Conservation (phyloP, 2,888 invertebrate genomes). For the Dendrolimus pini region DNA sequence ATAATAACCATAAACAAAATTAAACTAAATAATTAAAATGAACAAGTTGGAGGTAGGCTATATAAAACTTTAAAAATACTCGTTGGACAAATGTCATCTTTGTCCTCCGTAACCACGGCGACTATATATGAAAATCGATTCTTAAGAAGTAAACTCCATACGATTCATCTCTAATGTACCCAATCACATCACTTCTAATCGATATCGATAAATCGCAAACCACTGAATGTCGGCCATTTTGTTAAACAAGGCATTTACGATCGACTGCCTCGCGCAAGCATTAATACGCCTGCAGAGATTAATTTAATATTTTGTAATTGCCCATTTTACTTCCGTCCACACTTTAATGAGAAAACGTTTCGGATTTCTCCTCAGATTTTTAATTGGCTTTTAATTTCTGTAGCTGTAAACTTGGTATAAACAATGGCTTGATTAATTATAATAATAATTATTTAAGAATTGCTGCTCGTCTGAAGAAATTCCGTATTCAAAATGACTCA, state of each 20-base stretch:
- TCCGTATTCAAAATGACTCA: no score
- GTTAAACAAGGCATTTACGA: constrained; percentile 45
- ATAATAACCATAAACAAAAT: no score
- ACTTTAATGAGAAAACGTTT: constrained; percentile 43
- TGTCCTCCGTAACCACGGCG: no score
- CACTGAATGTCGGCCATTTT: constrained; percentile 32
- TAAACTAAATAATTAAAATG: no score
- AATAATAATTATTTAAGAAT: no score
- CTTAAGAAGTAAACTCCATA: no score
- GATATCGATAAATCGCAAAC: constrained; percentile 23
- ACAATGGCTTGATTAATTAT: background rate
- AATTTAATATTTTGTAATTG: constrained; percentile 58
- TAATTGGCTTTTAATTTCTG: constrained; percentile 25
- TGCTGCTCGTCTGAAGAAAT: no score
- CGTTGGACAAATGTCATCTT: no score
- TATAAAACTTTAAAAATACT: no score
- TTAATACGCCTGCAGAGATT: constrained; percentile 34
- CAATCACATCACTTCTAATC: constrained; percentile 10
- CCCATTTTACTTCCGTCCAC: constrained; percentile 43
- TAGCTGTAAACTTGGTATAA: constrained; percentile 4
- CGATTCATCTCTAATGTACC: no score
- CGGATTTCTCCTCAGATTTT: constrained; percentile 24
- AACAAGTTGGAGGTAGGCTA: no score
- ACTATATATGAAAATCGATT: no score
- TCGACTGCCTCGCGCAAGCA: constrained; percentile 26